Percentiles rank a stretch among this genome's conserved stretches.
Conservation (phyloP, 2,113 vertebrate genomes). For the Pelvicachromis taeniatus region DNA sequence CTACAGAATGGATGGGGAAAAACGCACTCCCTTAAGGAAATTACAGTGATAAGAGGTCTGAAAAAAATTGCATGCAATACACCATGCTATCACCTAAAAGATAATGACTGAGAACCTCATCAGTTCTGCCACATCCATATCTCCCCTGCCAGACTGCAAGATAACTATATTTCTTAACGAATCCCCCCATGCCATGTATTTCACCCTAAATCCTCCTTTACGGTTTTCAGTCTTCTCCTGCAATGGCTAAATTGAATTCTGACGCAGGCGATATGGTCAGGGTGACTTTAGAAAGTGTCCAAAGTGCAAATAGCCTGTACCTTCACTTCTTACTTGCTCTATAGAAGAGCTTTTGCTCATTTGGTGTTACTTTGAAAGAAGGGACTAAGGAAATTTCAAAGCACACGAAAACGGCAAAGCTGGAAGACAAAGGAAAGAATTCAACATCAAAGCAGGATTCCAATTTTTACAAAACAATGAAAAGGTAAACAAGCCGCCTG, state of each 20-base stretch:
- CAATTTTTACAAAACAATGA: not conserved
- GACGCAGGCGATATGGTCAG: constrained; percentile 47
- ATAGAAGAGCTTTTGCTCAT: not conserved
- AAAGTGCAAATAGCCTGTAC: constrained; percentile 14
- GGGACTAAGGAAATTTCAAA: not conserved
- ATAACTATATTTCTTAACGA: constrained; percentile 51
- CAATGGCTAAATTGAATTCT: constrained; percentile 62
- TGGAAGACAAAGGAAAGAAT: not conserved
- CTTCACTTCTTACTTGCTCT: not conserved
- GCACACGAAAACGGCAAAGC: not conserved
- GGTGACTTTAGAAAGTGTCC: constrained; percentile 60
- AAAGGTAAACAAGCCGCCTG: not conserved
- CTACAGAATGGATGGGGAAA: not conserved
- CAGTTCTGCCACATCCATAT: constrained; percentile 61
- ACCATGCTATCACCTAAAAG: constrained; percentile 32
- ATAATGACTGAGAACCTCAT: constrained; percentile 63
- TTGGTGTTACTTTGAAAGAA: not conserved
- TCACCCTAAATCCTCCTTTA: constrained; percentile 61
- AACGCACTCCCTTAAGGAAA: constrained; percentile 15
- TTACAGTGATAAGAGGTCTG: constrained; percentile 29
- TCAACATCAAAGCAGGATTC: not conserved
- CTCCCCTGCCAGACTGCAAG: constrained; percentile 54
- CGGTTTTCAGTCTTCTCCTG: constrained; percentile 47
- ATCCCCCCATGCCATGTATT: constrained; percentile 44
- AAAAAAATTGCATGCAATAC: constrained; percentile 19